Evolutionary conservation across 2,797 vertebrate species (phyloP), one percentile per base, ranked within the genome.

Genomic region (Loriculus beryllinus): DNA sequence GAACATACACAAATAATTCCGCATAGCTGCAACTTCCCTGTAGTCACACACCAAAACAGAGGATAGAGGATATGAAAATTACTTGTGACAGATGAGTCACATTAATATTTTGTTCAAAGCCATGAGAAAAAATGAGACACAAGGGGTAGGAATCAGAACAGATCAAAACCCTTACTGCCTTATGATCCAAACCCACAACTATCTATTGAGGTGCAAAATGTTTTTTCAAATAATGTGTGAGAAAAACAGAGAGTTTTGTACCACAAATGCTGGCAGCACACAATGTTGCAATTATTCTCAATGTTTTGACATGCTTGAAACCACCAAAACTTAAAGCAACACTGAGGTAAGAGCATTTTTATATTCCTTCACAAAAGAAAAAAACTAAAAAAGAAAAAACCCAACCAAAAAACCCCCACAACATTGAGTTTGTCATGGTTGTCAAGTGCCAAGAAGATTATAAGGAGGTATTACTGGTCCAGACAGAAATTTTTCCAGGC

Each of bases 181-280:
- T 75, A n/a, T 62, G 80, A 91, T 96, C 86, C 90, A 95, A 95
- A 95, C 43, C 93, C 81, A 94, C 92, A 97, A 91, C 60, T 59
- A 68, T 94, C 93, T 83, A 35, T 40, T 93, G 93, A 97, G 94
- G 93, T 96, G 94, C 92, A 97, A 96, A 96, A 96, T 95, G 83
- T 93, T 88, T 92, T 91, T 96, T 52, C 68, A 93, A 88, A 83
- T 49, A 89, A 88, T 90, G 63, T 93, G 91, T 86, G 82, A 95
- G 94, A 92, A 94, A 95, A 91, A 82, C 39, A 72, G 57, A 60
- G 49, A 79, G 51, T 77, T 93, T 95, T 94, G 86, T 88, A 81
- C 81, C 88, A 45, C 67, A 77, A 10, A 92, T 85, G 26, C 68
- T 96, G 94, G 94, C 94, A 95, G 92, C 95, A 94, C 86, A 95